Evolutionary conservation across 1,140 invertebrate genomes (phyloP), one percentile per base, ranked within the genome.

Genomic region (Diachasmimorpha longicaudata): DNA sequence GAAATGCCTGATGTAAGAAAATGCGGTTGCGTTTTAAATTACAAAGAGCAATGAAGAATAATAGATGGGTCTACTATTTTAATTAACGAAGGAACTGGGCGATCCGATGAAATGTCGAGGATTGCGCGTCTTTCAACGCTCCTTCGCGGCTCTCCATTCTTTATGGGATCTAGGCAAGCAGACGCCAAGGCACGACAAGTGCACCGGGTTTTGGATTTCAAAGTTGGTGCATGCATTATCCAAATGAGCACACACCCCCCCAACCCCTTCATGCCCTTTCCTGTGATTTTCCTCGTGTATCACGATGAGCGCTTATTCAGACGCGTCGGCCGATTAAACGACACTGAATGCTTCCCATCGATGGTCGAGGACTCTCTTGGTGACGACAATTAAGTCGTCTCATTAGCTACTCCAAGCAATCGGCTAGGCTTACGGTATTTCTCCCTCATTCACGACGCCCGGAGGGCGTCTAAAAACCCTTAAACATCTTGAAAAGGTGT

Each of bases 381-480:
- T 74, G 36, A 55, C 11, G 52, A 77, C 72, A 63, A 78, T 78
- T 78, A 75, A 75, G 36, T 2, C 67, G 13, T 21, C 2, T 52
- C 76, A 80, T 80, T 78, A 77, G 52, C 70, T 78, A 78, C 76
- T 78, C 44, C 11, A 79, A 74, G 58, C 71, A 78, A 80, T 80
- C 74, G 72, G 69, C 31, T 66, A 71, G 67, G 69, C 74, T 73
- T 39, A 70, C 74, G 19, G 48, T 16, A 52, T n/a, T 46, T 46
- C n/a, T 52, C 48, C n/a, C 14, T n/a, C 16, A 8, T 16, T 52
- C 16, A 19, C 14, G 0, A 16, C 48, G 48, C 48, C 48, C 52
- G 14, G 37, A 39, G 16, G 55, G 25, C 19, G 6, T 44, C 39
- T 13, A 48, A 66, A 55, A 70, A 71, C 67, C 31, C 69, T 69